Conservation (phyloP, 2,888 invertebrate genomes). For the Smittia sp. region DNA sequence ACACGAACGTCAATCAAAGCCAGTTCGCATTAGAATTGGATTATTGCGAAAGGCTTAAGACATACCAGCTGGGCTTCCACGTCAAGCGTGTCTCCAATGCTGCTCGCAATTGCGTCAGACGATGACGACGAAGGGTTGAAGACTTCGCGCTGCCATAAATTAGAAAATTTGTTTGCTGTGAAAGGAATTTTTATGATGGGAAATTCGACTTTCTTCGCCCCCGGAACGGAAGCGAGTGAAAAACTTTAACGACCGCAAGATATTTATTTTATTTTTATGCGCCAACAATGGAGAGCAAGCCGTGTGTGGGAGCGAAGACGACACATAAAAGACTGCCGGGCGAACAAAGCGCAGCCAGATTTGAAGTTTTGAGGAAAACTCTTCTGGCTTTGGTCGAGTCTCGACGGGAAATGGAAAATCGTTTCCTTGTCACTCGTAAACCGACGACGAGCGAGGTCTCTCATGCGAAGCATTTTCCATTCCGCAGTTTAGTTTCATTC, state of each 20-base stretch:
- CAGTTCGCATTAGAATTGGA: constrained; percentile 24
- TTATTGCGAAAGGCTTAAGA: constrained; percentile 33
- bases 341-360: background rate
- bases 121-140: background rate
- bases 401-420: constrained; percentile 42
- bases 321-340: background rate
- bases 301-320: background rate
- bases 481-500: background rate
- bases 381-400: constrained; percentile 21
- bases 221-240: background rate
- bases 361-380: background rate
- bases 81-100: background rate
- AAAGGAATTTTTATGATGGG: constrained; percentile 30
- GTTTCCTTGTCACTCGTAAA: constrained; percentile 41
- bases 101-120: background rate
- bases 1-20: constrained; percentile 18
- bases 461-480: background rate
- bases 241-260: constrained; percentile 27
- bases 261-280: constrained; percentile 30
- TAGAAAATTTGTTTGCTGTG: constrained; percentile 20
- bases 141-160: background rate
- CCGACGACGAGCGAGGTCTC: too few species aligned
- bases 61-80: background rate
- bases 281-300: background rate
- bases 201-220: constrained; percentile 12